Base-by-base conservation (phyloP, 2,797 vertebrate species). In the Coregonus suidteri region DNA sequence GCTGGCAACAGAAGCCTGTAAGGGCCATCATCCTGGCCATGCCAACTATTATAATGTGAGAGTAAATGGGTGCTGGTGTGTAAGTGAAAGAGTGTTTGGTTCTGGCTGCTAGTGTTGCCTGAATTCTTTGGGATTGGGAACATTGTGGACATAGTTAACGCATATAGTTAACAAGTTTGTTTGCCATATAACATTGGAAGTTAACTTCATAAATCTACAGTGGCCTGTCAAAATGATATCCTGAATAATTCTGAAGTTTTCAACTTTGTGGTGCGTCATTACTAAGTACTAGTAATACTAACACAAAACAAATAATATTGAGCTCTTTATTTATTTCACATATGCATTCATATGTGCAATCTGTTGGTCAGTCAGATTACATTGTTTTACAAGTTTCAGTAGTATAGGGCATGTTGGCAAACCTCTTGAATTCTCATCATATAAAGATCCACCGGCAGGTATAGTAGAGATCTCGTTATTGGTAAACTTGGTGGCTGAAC, bases 351-450 rank as follows among this genome's bases (percentile, higher is more conserved):
- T 25, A 82, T 79, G 66, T 72, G 74, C 72, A 79, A 84, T 82
- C 52, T 90, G 89, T 87, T 83, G 71, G 79, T 87, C 83, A 13
- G 25, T 64, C 59, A 87, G 74, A 81, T 86, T 91, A 92, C 81
- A 91, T 35, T 83, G 84, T 88, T 47, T 47, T 47, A 47, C 81
- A 87, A 73, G 79, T 82, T 82, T 80, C 75, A 71, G 73, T 54
- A 47, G 70, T 51, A 53, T 75, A 11, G 53, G 62, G 78, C 70
- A 71, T 64, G 52, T 79, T 81, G 79, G 84, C 86, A 84, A 87
- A 81, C 81, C 72, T 81, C 80, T 78, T 72, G 51, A 47, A 13
- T 47, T 83, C 51, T 76, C 84, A 3, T 85, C 82, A 88, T 85
- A 87, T 85, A 81, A 72, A 62, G 65, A 79, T 84, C 81, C 47